Percentiles rank a stretch among this genome's conserved stretches.
Evolutionary conservation across 1,140 invertebrate species (phyloP).

Genomic region (Brachionus manjavacas): DNA sequence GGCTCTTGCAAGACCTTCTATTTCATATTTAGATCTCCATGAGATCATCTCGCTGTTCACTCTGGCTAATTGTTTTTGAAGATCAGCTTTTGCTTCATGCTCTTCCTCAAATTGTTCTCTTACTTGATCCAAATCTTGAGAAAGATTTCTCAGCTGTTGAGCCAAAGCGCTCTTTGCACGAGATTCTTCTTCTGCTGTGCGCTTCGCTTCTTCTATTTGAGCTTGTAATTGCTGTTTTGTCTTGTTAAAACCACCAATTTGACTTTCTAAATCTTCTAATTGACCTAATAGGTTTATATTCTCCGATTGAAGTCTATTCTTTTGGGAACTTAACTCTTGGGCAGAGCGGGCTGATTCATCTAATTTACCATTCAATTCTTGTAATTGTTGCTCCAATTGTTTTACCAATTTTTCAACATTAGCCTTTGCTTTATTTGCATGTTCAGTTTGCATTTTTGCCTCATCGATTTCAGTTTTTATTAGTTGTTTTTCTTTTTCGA

Average conservation of each 20-base stretch:
- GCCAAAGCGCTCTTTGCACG: constrained; percentile 35
- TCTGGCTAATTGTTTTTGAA: constrained; percentile 67
- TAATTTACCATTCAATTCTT: constrained; percentile 78
- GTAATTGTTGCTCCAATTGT: constrained; percentile 85
- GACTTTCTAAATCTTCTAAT: constrained; percentile 34
- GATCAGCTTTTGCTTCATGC: constrained; percentile 82
- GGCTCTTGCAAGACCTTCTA: constrained; percentile 64
- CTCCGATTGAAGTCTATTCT: constrained; percentile 16
- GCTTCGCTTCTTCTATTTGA: constrained; percentile 47
- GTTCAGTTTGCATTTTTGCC: constrained; percentile 76
- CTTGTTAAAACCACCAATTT: constrained; percentile 24
- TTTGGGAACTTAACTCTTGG: constrained; percentile 20
- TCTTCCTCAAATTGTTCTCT: constrained; percentile 87
- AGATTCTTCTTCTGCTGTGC: constrained; percentile 52
- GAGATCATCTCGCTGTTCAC: constrained; percentile 78
- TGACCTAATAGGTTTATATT: constrained; percentile 31
- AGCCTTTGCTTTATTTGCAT: constrained; percentile 89
- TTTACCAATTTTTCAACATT: constrained; percentile 89
- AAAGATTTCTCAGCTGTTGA: constrained; percentile 69
- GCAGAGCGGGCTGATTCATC: background rate
- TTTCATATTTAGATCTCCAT: constrained; percentile 50
- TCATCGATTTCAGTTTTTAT: constrained; percentile 89
- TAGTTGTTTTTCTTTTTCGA: constrained; percentile 36
- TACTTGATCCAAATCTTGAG: constrained; percentile 94
- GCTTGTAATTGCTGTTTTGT: constrained; percentile 33